A percentile compares a stretch with the other conserved stretches of the same genome.
phyloP scores from a whole-genome alignment of 2,797 vertebrate genomes.

The Catamblyrhynchus diadema region DNA sequence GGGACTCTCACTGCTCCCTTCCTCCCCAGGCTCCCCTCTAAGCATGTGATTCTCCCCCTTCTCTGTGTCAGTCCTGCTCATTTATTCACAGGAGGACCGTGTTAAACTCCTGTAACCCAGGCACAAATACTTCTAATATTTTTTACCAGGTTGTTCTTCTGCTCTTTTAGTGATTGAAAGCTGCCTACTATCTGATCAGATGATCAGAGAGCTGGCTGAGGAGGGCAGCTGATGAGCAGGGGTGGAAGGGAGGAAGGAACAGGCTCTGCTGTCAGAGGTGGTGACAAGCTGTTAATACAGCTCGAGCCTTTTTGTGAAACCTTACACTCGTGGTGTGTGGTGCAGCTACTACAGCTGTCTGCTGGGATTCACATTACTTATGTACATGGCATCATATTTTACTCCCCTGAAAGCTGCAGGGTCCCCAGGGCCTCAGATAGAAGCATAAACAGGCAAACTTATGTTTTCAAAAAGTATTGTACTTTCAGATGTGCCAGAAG shows the following conservation, averaged over 20 bases:
- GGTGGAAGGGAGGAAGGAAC: background rate
- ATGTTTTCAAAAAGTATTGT: background rate
- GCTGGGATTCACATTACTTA: background rate
- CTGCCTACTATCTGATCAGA: background rate
- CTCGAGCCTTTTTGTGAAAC: slow-evolving; percentile 5
- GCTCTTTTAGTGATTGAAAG: background rate
- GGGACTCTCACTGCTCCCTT: background rate
- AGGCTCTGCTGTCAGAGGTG: background rate
- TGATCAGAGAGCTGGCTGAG: background rate
- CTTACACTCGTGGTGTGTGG: background rate
- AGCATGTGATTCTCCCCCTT: background rate
- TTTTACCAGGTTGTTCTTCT: background rate
- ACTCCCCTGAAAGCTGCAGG: background rate
- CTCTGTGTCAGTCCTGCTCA: background rate
- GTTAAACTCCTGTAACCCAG: background rate
- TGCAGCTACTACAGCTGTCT: background rate
- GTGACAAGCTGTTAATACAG: slow-evolving; percentile 10
- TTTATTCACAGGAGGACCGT: background rate
- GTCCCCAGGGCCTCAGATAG: background rate
- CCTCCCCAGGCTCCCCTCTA: background rate
- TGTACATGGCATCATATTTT: background rate
- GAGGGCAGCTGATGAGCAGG: background rate
- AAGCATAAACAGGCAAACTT: background rate
- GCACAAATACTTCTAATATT: background rate
- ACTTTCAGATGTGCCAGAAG: background rate